These are phyloP conservation scores for Leptoclinus maculatus DNA, from an alignment of 2,797 vertebrate species.

Conservation along the genomic window DNA sequence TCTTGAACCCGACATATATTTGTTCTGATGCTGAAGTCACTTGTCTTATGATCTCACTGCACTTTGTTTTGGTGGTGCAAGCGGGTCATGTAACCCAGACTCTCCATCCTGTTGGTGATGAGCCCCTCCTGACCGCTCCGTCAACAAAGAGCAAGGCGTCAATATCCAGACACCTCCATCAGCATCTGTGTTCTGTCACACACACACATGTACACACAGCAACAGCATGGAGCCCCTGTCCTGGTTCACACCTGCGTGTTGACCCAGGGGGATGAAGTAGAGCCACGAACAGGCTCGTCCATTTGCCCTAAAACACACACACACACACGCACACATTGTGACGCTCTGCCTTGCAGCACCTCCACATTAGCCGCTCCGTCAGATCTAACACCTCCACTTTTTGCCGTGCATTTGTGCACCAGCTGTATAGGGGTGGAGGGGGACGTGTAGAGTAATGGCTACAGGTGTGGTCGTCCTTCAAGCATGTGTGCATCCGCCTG, in stretches of 20 bases:
- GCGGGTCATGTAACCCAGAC: conserved; percentile 6
- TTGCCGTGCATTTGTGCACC: conserved; percentile 56
- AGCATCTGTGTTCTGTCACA: conserved; percentile 48
- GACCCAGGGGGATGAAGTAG: conserved; percentile 56
- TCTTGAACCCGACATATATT: background rate
- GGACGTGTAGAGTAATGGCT: background rate
- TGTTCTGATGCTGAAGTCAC: background rate
- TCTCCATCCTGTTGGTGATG: background rate
- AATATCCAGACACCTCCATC: conserved; percentile 19
- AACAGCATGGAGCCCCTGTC: conserved; percentile 41
- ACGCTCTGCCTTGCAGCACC: conserved; percentile 24
- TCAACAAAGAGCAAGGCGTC: conserved; percentile 49
- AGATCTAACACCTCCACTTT: conserved; percentile 35
- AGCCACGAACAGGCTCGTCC: conserved; percentile 40
- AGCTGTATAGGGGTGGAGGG: conserved; percentile 34
- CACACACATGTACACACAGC: background rate
- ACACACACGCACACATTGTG: conserved; percentile 13
- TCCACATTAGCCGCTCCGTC: conserved; percentile 24
- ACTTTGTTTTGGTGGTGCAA: background rate
- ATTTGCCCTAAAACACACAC: conserved; percentile 49
- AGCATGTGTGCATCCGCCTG: background rate
- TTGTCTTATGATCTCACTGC: background rate
- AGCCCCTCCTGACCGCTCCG: conserved; percentile 4
- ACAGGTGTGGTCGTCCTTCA: conserved; percentile 37
- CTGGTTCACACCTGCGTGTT: conserved; percentile 72